Base-by-base conservation (phyloP, 1,140 invertebrate genomes). In the Bombus soroeensis region DNA sequence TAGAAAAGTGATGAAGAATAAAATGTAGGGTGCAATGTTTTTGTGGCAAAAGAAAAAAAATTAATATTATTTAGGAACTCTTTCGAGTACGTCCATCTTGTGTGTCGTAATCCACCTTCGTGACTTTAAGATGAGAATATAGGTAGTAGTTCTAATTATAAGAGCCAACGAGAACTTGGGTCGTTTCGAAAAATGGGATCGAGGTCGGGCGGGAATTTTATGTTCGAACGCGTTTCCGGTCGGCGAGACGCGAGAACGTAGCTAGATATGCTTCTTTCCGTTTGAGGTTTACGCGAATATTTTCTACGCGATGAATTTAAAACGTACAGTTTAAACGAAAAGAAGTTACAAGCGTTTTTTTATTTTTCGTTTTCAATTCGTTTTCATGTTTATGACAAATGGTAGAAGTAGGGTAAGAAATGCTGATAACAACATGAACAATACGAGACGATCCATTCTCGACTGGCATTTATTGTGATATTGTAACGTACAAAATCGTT, bases 401-500 rank as follows among this genome's bases (percentile, higher is more conserved):
- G 32, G 8, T 9, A 13, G 3, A 64, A 37, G 10, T 13, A 39
- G 10, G 28, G 59, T 0, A n/a, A 39, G 25, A 32, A 22, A 53
- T 22, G 47, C 5, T 2, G 15, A 53, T 53, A 64, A 62, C 9
- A 32, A 15, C 9, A 43, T 1, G 18, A 73, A 47, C 0, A 43
- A 72, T 15, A 64, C 73, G 85, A 86, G 89, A 91, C 88, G 92
- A 91, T 85, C 90, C 91, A 90, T 73, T 9, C 92, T 91, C 91
- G 91, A 86, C 91, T 87, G 91, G 88, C 91, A 93, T 92, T 93
- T 88, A 93, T 94, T 95, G 94, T 95, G 94, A 95, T 95, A 95
- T 92, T 93, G 91, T 91, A 94, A 94, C 93, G 94, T 94, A 94
- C 93, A 95, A 95, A 94, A 93, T 86, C 85, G 89, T 92, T 94